Conservation (phyloP, 2,888 invertebrate genomes). For the Bugulina stolonifera region DNA sequence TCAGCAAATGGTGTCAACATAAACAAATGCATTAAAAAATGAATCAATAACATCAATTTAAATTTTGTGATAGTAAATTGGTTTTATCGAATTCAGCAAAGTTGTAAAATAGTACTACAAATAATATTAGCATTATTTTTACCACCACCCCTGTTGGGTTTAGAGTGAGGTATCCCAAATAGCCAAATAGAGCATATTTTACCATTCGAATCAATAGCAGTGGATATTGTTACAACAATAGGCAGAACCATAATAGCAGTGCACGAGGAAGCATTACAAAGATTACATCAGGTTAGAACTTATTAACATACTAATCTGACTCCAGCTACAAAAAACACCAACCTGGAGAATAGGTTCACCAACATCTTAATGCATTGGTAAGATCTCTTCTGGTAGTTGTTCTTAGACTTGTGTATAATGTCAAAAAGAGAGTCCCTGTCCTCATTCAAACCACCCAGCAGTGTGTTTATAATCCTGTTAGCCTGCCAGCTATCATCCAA, state of each 20-base stretch:
- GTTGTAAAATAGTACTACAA: no score
- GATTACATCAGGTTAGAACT: neutral
- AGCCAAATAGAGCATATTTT: no score
- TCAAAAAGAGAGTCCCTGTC: conserved; percentile 88
- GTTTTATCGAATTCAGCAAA: no score
- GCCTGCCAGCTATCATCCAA: conserved; percentile 95
- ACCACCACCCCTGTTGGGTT: no score
- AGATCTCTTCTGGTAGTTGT: conserved; percentile 90
- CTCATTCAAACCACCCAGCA: conserved; percentile 77
- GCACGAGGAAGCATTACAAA: neutral
- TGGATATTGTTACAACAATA: no score
- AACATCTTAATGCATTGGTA: conserved; percentile 95
- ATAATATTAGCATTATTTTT: no score
- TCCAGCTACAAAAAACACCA: conserved; percentile 33
- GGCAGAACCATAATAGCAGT: neutral
- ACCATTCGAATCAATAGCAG: no score
- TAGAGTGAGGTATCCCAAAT: no score
- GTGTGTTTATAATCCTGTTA: conserved; percentile 84
- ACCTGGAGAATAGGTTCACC: conserved; percentile 76
- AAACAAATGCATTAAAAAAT: no score
- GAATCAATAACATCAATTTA: no score
- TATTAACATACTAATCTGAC: neutral
- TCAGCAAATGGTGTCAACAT: no score
- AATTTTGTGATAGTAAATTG: no score
- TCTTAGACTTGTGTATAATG: conserved; percentile 83